Evolutionary conservation across 2,888 invertebrate species (phyloP).

Genomic region (Harpagoxenus sublaevis): DNA sequence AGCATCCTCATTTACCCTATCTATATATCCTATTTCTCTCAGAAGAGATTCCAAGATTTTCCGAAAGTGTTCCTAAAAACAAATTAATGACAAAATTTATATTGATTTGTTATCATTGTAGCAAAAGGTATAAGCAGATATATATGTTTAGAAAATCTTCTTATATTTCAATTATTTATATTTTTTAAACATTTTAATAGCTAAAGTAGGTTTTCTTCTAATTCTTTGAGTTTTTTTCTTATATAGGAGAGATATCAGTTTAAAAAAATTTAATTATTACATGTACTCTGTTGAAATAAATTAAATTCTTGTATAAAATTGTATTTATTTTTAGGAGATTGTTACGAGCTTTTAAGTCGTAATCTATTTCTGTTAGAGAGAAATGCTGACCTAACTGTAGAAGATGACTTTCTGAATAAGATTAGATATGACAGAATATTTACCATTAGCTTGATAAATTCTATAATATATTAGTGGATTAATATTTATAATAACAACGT

Average conservation of each 20-base stretch:
- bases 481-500: no score
- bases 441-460: not conserved
- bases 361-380: not conserved
- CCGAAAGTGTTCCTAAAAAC: not conserved
- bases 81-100: not conserved
- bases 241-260: not conserved
- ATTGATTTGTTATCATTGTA: not conserved
- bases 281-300: no score
- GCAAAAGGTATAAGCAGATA: not conserved
- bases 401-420: not conserved
- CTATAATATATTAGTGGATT: not conserved
- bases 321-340: not conserved
- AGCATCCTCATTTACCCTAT: no score
- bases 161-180: no score
- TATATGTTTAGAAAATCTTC: no score
- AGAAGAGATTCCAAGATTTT: not conserved
- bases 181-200: no score
- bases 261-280: not conserved
- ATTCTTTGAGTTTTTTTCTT: not conserved
- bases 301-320: not conserved
- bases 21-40: not conserved
- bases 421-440: not conserved
- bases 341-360: not conserved
- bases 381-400: not conserved
- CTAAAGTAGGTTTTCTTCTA: not conserved